A percentile compares a stretch with the other conserved stretches of the same genome.
phyloP scores from a whole-genome alignment of 2,113 vertebrate species.

The Sturnira hondurensis region DNA sequence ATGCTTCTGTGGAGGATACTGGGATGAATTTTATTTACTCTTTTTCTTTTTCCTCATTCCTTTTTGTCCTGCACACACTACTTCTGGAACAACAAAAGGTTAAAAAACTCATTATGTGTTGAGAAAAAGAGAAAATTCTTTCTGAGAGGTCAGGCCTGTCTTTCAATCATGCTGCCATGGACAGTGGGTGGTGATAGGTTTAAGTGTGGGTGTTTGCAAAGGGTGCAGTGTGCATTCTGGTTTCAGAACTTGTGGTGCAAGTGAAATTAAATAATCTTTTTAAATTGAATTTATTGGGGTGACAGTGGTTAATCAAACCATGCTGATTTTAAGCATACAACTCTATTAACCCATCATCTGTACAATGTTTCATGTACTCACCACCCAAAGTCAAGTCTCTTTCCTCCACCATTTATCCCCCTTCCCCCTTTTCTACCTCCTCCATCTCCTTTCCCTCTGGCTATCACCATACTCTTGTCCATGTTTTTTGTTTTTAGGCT shows the following conservation, averaged over 20 bases:
- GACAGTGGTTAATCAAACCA: not conserved
- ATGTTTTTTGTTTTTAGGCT: not conserved
- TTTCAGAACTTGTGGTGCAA: constrained; percentile 22
- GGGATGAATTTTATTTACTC: not conserved
- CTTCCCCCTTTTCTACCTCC: not conserved
- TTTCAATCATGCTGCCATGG: not conserved
- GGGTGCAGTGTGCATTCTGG: not conserved
- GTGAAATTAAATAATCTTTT: constrained; percentile 47
- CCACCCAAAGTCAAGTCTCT: not conserved
- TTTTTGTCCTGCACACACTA: not conserved
- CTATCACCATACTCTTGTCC: not conserved
- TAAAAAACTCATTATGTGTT: constrained; percentile 30
- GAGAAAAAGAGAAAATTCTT: not conserved
- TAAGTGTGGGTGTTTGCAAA: constrained; percentile 26
- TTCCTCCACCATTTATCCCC: not conserved
- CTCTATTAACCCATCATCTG: not conserved
- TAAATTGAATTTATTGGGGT: not conserved
- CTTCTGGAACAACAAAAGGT: not conserved
- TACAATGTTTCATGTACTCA: not conserved
- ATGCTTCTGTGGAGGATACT: not conserved
- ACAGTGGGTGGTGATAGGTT: constrained; percentile 25
- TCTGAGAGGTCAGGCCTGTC: not conserved
- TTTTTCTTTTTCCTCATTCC: not conserved
- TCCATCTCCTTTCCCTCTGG: not conserved
- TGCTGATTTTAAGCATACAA: not conserved